Conservation (phyloP, 2,888 invertebrate species). For the Drosophila mimica region DNA sequence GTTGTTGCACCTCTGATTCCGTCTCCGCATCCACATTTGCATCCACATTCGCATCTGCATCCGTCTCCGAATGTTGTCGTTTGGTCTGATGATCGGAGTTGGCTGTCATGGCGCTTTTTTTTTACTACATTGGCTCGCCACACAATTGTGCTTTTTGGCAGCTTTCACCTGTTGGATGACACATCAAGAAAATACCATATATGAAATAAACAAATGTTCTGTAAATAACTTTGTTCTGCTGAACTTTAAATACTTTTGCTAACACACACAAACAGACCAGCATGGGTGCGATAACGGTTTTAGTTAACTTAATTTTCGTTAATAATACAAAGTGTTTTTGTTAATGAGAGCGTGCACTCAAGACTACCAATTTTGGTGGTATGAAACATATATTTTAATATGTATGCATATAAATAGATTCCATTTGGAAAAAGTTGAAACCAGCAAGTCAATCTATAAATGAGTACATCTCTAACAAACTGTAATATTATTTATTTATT, state of each 20-base stretch:
- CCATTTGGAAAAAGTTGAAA: neutral
- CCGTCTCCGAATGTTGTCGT: slow-evolving; percentile 5
- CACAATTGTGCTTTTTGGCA: slow-evolving; percentile 4
- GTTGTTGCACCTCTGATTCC: slow-evolving; percentile 1
- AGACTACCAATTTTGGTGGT: neutral
- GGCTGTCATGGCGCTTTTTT: slow-evolving; percentile 36
- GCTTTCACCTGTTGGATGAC: slow-evolving; percentile 31
- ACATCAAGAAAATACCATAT: slow-evolving; percentile 18
- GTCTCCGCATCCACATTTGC: neutral
- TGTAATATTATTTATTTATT: neutral
- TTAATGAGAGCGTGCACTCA: neutral
- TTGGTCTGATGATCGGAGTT: slow-evolving; percentile 15
- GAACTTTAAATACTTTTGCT: neutral
- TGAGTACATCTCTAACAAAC: neutral
- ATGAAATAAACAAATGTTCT: neutral
- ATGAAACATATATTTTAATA: neutral
- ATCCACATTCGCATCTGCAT: neutral
- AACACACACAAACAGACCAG: neutral
- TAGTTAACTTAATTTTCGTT: neutral
- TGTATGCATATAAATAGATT: neutral
- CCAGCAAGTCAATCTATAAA: neutral
- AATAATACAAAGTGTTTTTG: neutral
- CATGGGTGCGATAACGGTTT: neutral
- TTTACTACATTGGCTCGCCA: slow-evolving; percentile 6
- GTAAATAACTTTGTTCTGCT: neutral